phyloP scores from a whole-genome alignment of 1,140 invertebrate genomes.

The Lordiphosa clarofinis region DNA sequence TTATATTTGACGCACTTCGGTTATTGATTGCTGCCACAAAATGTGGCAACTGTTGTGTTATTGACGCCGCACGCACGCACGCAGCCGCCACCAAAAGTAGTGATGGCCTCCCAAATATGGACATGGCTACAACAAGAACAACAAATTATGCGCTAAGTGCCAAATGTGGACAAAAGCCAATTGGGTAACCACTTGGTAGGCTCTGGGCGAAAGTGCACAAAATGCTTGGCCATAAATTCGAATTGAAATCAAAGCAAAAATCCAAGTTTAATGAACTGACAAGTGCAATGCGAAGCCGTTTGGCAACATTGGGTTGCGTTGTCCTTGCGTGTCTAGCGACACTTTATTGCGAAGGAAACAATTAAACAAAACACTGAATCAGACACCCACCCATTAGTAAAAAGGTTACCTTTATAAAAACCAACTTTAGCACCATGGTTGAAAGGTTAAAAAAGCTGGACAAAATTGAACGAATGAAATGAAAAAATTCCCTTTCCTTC shows the following conservation, averaged over 20 bases:
- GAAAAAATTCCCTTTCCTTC: no score
- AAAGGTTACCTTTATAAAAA: slow-evolving; percentile 1
- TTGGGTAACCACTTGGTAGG: slow-evolving; percentile 49
- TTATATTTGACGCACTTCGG: slow-evolving; percentile 63
- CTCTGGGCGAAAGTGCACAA: slow-evolving; percentile 50
- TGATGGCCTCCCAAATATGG: slow-evolving; percentile 41
- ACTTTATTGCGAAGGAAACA: slow-evolving; percentile 52
- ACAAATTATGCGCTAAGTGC: slow-evolving; percentile 64
- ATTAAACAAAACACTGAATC: slow-evolving; percentile 50
- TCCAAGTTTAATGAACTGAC: slow-evolving; percentile 65
- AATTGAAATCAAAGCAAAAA: slow-evolving; percentile 55
- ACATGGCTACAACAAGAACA: slow-evolving; percentile 51
- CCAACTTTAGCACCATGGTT: no score
- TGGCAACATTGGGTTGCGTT: slow-evolving; percentile 51
- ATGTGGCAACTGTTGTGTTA: slow-evolving; percentile 63
- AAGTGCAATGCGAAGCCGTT: slow-evolving; percentile 36
- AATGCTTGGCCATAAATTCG: slow-evolving; percentile 34
- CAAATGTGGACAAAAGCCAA: slow-evolving; percentile 41
- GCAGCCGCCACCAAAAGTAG: slow-evolving; percentile 37
- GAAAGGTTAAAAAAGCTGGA: no score
- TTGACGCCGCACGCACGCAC: slow-evolving; percentile 48
- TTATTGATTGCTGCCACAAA: slow-evolving; percentile 75
- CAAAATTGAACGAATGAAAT: no score
- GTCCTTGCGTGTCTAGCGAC: slow-evolving; percentile 61
- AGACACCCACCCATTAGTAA: slow-evolving; percentile 39